phyloP scores from a whole-genome alignment of 2,797 vertebrate genomes.

The Acrocephalus scirpaceus region DNA sequence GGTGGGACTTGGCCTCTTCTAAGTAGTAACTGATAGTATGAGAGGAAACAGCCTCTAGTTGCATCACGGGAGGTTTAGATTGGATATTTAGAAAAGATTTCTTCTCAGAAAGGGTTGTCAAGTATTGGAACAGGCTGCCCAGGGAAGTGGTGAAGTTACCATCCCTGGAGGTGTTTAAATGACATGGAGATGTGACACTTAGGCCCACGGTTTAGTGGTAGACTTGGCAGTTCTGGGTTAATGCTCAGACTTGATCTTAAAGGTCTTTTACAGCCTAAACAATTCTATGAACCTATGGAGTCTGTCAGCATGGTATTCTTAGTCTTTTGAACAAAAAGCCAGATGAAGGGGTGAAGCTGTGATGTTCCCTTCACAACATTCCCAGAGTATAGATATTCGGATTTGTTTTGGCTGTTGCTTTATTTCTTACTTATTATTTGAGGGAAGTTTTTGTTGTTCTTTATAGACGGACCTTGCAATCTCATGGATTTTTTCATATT shows the following conservation, averaged over 20 bases:
- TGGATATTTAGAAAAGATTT: not conserved
- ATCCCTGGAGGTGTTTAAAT: not conserved
- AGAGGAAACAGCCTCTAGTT: not conserved
- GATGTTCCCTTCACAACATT: not conserved
- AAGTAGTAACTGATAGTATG: not conserved
- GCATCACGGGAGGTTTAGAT: not conserved
- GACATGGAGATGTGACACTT: not conserved
- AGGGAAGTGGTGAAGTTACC: not conserved
- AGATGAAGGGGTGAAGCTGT: not conserved
- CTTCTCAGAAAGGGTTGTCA: accelerated
- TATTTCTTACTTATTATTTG: not conserved
- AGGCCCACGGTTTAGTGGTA: not conserved
- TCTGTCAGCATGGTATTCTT: not conserved
- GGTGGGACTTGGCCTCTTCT: not conserved
- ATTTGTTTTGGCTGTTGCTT: not conserved
- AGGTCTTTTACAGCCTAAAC: not conserved
- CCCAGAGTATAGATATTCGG: not conserved
- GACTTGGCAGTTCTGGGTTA: not conserved
- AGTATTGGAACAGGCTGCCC: not conserved
- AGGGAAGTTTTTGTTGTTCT: not conserved
- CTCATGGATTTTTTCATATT: not conserved
- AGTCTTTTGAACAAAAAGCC: not conserved
- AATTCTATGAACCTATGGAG: not conserved
- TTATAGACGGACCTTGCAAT: not conserved
- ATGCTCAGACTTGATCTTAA: not conserved